These are phyloP conservation scores for Tauraco hartlaubi DNA, from an alignment of 2,797 vertebrate genomes.

Conservation along the genomic window DNA sequence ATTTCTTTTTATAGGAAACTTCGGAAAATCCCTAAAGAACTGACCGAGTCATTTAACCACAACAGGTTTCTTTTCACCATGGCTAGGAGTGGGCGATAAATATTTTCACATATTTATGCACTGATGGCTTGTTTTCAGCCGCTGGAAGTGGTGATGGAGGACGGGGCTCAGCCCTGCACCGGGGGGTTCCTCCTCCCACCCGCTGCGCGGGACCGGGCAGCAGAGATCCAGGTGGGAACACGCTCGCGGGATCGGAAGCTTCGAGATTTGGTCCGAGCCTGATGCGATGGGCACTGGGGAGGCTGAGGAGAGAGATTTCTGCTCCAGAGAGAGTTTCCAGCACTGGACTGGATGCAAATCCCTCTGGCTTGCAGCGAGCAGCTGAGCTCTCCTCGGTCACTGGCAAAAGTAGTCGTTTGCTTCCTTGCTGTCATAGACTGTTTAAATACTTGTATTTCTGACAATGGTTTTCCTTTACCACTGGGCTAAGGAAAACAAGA, in stretches of 20 bases:
- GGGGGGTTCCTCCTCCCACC: conserved; percentile 6
- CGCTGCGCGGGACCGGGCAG: neutral
- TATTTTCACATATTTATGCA: conserved; percentile 51
- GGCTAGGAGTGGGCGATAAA: conserved; percentile 74
- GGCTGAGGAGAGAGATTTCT: conserved; percentile 46
- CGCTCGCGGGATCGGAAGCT: neutral
- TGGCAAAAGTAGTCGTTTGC: conserved; percentile 44
- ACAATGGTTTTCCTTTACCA: conserved; percentile 42
- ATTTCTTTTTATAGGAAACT: conserved; percentile 84
- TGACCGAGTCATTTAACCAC: conserved; percentile 81
- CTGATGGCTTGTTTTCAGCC: conserved; percentile 30
- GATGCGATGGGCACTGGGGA: neutral
- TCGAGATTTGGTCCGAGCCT: neutral
- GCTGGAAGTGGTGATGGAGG: neutral
- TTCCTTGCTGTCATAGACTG: conserved; percentile 20
- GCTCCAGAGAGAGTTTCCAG: conserved; percentile 40
- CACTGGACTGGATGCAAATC: conserved; percentile 17
- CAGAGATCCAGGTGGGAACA: neutral
- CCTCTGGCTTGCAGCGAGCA: conserved; percentile 25
- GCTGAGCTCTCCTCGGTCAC: conserved; percentile 24
- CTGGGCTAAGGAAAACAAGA: conserved; percentile 43
- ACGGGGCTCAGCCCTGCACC: neutral
- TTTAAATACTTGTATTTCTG: conserved; percentile 59
- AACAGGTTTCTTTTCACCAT: conserved; percentile 84
- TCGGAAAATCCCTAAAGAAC: conserved; percentile 82